Base-by-base conservation (phyloP, 1,140 invertebrate species). In the Phymastichus coffea region DNA sequence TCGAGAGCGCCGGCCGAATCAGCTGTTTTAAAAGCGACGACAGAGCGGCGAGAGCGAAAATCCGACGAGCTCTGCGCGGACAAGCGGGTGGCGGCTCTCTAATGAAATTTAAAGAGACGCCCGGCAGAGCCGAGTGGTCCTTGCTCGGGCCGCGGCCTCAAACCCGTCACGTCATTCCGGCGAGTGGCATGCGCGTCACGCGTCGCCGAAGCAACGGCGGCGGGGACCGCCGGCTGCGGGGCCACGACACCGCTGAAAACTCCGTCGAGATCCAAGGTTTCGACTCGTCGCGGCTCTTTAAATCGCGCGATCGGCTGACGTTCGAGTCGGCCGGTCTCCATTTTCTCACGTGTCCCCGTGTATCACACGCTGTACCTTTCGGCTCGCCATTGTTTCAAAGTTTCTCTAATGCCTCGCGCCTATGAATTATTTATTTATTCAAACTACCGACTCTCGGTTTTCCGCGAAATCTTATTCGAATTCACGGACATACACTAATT, bases 401-500 rank as follows among this genome's bases (percentile, higher is more conserved):
- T 51, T 58, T 51, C 38, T 58, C 56, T 58, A 58, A 58, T 58
- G 56, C 46, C 55, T 47, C 54, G 44, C 35, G 8, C 9, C 3
- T 58, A 58, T 58, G 56, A 58, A 58, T 58, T 12, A 58, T 58
- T 51, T 58, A 58, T 58, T 51, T 58, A 51, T 58, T 58, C 56
- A 51, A 58, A 58, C 25, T 12, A 20, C 26, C 6, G 25, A 41
- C 46, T 58, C 56, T 51, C 26, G 10, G 47, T 35, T 58, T 58
- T 58, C 56, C 37, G 47, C 28, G 56, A 58, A 57, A 58, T 51
- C 38, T 51, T 51, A 58, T 58, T 58, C 56, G 38, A 58, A 58
- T 58, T 58, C 56, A 58, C 56, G 28, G 37, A 38, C 46, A 38
- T 49, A 49, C 30, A 23, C 35, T 17, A 57, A 57, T 57, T 57